These are phyloP conservation scores for Cardinalis cardinalis DNA, from an alignment of 2,113 vertebrate genomes.

Conservation along the genomic window DNA sequence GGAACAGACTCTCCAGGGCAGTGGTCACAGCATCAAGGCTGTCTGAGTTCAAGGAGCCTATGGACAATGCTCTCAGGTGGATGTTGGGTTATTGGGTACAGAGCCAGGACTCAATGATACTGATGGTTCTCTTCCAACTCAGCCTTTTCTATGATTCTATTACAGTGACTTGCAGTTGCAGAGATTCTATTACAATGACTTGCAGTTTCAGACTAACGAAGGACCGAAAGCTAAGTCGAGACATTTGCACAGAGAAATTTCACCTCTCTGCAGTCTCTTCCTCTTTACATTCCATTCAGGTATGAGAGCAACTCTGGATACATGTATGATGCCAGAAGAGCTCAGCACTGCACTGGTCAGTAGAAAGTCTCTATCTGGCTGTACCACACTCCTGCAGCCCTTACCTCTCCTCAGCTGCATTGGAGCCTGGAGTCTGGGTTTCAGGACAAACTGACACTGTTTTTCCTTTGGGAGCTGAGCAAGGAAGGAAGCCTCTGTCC, in stretches of 20 bases:
- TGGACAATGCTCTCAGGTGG: neutral
- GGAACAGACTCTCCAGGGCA: neutral
- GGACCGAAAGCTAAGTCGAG: neutral
- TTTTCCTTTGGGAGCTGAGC: slow-evolving; percentile 64
- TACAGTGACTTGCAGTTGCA: neutral
- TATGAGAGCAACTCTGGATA: neutral
- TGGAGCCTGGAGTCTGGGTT: slow-evolving; percentile 46
- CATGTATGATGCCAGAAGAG: fast-evolving
- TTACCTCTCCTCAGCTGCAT: slow-evolving; percentile 63
- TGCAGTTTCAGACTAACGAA: neutral
- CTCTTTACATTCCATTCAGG: neutral
- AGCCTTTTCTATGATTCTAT: neutral
- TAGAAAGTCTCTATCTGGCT: neutral
- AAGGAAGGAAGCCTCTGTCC: slow-evolving; percentile 32
- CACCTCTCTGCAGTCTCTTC: neutral
- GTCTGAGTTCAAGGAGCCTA: neutral
- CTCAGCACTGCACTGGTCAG: neutral
- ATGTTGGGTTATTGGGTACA: neutral
- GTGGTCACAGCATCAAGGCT: neutral
- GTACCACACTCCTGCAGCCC: neutral
- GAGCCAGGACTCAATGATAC: fast-evolving
- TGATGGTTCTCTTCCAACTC: neutral
- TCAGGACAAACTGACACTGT: slow-evolving; percentile 74
- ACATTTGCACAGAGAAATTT: neutral
- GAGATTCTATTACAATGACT: neutral